Evolutionary conservation across 2,113 vertebrate genomes (phyloP), one percentile per base, ranked within the genome.

Genomic region (Leucopsar rothschildi): DNA sequence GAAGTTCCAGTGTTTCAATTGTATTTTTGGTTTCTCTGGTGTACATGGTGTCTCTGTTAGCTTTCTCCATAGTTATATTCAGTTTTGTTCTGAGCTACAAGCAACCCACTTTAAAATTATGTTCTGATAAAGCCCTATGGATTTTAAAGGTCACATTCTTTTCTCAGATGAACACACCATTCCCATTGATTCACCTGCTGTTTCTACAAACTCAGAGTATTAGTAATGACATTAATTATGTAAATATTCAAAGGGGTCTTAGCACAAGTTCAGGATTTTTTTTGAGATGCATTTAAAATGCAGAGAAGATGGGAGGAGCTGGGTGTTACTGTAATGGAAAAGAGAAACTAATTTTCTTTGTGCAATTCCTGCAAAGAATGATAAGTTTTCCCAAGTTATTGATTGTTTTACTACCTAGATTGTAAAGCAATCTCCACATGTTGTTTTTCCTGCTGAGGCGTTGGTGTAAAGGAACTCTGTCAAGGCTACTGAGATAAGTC

Each of bases 171-270:
- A 93, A 93, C 80, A 50, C 57, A 45, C 88, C 80, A 44, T 53
- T 88, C 82, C 82, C 47, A 90, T 95, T 78, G 79, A 95, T 82
- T 92, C 85, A 93, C 90, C 90, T 92, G 93, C 90, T 93, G 82
- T 88, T 96, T 88, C 76, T 88, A 50, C 56, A 84, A 60, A 86
- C 72, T 95, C 82, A 28, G 61, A 94, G 61, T 94, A 78, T 92
- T 92, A 68, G 86, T 94, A 93, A 96, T 94, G 90, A 83, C 88
- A 96, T 96, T 96, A 96, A 94, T 94, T 92, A 90, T 90, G 76
- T 86, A 94, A 90, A 92, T 94, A 95, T 86, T 90, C 90, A 83
- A 52, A 93, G 72, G 15, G 45, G 90, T 95, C 90, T 96, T 96
- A 94, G 90, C 88, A 71, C 79, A 91, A 96, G 88, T 90, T 88